Evolutionary conservation across 2,797 vertebrate species (phyloP).

Genomic region (Echiichthys vipera): DNA sequence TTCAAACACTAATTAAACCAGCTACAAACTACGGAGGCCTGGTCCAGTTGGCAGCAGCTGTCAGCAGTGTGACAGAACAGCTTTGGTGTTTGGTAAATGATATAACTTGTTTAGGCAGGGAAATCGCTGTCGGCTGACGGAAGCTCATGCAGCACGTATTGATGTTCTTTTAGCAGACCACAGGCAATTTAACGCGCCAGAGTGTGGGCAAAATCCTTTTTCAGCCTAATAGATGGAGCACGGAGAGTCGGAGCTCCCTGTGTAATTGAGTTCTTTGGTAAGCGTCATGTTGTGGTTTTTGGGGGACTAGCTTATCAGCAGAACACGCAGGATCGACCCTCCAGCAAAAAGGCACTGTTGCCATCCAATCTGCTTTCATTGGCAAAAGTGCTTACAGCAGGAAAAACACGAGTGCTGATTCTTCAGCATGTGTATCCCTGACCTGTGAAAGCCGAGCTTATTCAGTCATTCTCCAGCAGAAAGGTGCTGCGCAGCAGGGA

Average conservation of each 20-base stretch:
- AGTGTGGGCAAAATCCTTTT: slow-evolving; percentile 62
- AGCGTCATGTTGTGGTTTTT: slow-evolving; percentile 69
- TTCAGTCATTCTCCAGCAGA: slow-evolving; percentile 81
- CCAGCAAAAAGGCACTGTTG: slow-evolving; percentile 74
- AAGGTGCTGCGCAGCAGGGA: slow-evolving; percentile 78
- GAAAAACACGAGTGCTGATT: slow-evolving; percentile 86
- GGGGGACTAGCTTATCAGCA: slow-evolving; percentile 82
- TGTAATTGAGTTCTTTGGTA: slow-evolving; percentile 78
- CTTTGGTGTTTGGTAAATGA: slow-evolving; percentile 76
- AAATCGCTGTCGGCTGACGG: slow-evolving; percentile 67
- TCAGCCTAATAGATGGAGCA: slow-evolving; percentile 56
- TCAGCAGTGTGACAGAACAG: slow-evolving; percentile 74
- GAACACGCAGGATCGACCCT: slow-evolving; percentile 75
- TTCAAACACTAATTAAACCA: slow-evolving; percentile 83
- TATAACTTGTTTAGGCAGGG: slow-evolving; percentile 75
- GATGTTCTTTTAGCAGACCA: slow-evolving; percentile 71
- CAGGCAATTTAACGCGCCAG: slow-evolving; percentile 59
- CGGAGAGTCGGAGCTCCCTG: slow-evolving; percentile 53
- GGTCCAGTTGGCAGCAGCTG: slow-evolving; percentile 78
- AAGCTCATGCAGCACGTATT: slow-evolving; percentile 64
- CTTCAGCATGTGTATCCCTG: slow-evolving; percentile 84
- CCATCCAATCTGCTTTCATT: slow-evolving; percentile 82
- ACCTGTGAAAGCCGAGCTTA: slow-evolving; percentile 86
- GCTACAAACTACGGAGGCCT: slow-evolving; percentile 62
- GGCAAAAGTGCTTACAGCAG: slow-evolving; percentile 86